A percentile compares a stretch with the other conserved stretches of the same genome.
Conservation (phyloP, 2,888 invertebrate species). For the Drosophila heteroneura region DNA sequence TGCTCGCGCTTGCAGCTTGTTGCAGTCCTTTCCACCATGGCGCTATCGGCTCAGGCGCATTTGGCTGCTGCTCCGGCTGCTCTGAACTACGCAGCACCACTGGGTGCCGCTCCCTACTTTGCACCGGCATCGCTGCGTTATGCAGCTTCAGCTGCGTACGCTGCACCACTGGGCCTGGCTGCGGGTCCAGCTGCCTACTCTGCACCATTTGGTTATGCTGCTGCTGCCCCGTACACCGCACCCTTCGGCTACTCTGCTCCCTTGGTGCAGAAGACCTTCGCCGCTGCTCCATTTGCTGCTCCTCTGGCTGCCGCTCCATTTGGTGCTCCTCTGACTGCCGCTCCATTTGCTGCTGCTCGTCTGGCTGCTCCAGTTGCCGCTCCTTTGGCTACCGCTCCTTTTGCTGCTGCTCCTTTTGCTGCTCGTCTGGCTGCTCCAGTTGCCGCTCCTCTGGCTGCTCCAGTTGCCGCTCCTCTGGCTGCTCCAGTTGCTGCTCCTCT, state of each 20-base stretch:
- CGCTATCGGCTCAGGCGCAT: conserved; percentile 83
- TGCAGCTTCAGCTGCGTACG: conserved; percentile 48
- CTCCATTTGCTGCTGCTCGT: conserved; percentile 28
- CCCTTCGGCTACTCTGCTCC: conserved; percentile 42
- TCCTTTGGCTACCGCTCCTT: conserved; percentile 41
- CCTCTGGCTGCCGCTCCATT: conserved; percentile 32
- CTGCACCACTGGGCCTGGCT: conserved; percentile 49
- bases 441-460: not conserved
- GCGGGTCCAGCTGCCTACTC: conserved; percentile 40
- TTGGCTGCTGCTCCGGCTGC: conserved; percentile 63
- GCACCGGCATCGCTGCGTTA: conserved; percentile 51
- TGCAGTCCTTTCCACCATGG: conserved; percentile 84
- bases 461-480: not conserved
- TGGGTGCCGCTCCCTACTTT: conserved; percentile 38
- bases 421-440: conserved; percentile 56
- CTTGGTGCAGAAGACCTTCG: conserved; percentile 35
- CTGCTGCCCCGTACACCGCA: conserved; percentile 31
- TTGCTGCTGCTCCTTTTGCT: conserved; percentile 25
- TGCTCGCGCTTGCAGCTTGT: conserved; percentile 73
- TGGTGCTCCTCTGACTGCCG: conserved; percentile 29
- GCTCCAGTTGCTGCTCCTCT: conserved; percentile 52
- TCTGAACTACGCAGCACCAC: conserved; percentile 37
- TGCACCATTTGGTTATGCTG: conserved; percentile 52
- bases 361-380: not conserved
- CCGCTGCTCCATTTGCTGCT: conserved; percentile 59